Evolutionary conservation across 2,797 vertebrate genomes (phyloP).

Genomic region (Chelonia mydas): DNA sequence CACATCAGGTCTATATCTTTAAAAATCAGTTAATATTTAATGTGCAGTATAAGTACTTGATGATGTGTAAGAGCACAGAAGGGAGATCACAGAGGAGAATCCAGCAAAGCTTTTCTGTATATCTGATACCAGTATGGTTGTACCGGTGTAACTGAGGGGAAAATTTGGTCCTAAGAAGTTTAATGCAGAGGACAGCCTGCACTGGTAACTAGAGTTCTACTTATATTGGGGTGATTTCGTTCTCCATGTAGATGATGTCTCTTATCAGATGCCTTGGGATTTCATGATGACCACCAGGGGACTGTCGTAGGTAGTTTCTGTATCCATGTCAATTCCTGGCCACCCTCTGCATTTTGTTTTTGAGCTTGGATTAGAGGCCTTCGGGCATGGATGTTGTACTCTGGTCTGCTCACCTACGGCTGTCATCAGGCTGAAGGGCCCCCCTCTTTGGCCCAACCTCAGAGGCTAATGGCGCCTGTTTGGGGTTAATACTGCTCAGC

Average conservation of each 20-base stretch:
- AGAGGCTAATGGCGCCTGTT: background rate
- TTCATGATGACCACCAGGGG: rapidly evolving
- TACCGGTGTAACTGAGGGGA: rapidly evolving
- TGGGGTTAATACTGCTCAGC: background rate
- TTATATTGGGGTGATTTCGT: background rate
- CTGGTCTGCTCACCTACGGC: background rate
- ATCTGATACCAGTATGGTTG: background rate
- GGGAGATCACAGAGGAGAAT: too few relatives aligned
- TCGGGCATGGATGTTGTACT: background rate
- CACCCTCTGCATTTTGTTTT: background rate
- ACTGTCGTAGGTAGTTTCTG: rapidly evolving
- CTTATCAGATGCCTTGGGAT: background rate
- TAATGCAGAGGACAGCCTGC: background rate
- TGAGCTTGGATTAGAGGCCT: rapidly evolving
- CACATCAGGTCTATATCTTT: background rate
- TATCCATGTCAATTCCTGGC: background rate
- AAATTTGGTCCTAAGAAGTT: background rate
- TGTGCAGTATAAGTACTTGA: background rate
- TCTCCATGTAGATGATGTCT: rapidly evolving
- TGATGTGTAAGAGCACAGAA: background rate
- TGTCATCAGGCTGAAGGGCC: background rate
- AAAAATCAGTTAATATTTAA: background rate
- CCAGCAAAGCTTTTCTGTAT: too few relatives aligned
- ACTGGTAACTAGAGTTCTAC: background rate
- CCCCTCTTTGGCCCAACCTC: background rate